Evolutionary conservation across 1,140 invertebrate species (phyloP).

Genomic region (Drosophila auraria): DNA sequence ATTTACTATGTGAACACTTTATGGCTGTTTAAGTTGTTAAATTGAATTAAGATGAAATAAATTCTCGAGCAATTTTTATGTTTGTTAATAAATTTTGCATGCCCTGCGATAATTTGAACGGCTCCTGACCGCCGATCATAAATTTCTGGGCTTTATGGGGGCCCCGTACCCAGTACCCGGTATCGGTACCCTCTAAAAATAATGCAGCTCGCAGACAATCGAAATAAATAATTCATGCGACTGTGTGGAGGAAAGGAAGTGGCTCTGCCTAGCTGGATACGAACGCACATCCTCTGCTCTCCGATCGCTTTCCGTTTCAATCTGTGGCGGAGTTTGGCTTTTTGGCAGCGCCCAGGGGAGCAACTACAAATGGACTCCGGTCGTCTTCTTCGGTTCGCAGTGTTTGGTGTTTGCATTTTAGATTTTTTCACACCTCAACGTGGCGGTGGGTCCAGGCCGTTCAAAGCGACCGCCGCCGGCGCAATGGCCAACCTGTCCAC

Average conservation of each 20-base stretch:
- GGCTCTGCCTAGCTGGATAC: conserved; percentile 32
- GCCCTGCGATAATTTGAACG: conserved; percentile 79
- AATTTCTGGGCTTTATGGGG: conserved; percentile 54
- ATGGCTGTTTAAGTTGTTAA: conserved; percentile 85
- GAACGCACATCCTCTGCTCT: conserved; percentile 42
- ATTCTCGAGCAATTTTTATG: conserved; percentile 81
- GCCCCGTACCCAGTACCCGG: not conserved
- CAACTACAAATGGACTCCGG: conserved; percentile 74
- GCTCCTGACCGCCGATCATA: conserved; percentile 59
- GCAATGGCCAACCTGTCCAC: conserved; percentile 66
- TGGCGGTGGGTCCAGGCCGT: conserved; percentile 64
- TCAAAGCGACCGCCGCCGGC: conserved; percentile 76
- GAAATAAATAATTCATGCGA: conserved; percentile 83
- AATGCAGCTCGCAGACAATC: conserved; percentile 72
- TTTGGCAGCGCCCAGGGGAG: conserved; percentile 72
- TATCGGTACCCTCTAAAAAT: conserved; percentile 42
- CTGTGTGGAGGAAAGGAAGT: conserved; percentile 8
- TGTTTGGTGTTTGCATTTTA: conserved; percentile 79
- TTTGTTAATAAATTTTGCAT: conserved; percentile 85
- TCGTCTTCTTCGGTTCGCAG: not conserved
- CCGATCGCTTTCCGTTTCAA: conserved; percentile 50
- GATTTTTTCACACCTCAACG: conserved; percentile 78
- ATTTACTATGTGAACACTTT: conserved; percentile 85
- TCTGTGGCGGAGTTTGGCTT: conserved; percentile 39
- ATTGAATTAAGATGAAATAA: conserved; percentile 85